Conservation (phyloP, 2,113 vertebrate species). For the Sardina pilchardus region DNA sequence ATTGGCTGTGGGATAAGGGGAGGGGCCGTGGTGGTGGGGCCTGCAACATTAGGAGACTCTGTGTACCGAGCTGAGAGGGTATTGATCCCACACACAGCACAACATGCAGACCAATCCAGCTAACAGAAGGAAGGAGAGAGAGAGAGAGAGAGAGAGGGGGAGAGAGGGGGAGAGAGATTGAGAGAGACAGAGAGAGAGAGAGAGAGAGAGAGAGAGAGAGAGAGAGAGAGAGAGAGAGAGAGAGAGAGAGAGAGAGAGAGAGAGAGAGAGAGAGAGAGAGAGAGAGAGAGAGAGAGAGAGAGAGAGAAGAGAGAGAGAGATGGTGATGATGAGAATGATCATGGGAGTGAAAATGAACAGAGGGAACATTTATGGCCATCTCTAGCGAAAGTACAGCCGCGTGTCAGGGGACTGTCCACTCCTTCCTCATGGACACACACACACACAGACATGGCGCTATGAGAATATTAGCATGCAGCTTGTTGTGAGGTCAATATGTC, state of each 20-base stretch:
- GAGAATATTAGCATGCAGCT: not conserved
- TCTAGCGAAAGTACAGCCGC: not conserved
- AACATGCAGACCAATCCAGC: slow-evolving; percentile 43
- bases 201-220: not conserved
- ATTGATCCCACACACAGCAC: slow-evolving; percentile 62
- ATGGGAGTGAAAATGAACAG: not conserved
- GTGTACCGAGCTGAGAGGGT: slow-evolving; percentile 48
- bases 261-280: slow-evolving; percentile 1
- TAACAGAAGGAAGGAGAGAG: slow-evolving; percentile 30
- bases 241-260: not conserved
- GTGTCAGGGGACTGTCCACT: not conserved
- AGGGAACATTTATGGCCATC: not conserved
- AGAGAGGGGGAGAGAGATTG: not conserved
- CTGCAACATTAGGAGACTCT: slow-evolving; percentile 55
- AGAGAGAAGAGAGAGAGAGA: not conserved
- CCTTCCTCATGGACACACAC: not conserved
- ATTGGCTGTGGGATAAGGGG: slow-evolving; percentile 63
- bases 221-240: slow-evolving; percentile 20
- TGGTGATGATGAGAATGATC: not conserved
- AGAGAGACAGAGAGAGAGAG: not conserved
- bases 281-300: not conserved
- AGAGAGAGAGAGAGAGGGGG: not conserved
- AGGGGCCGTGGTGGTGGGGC: slow-evolving; percentile 54
- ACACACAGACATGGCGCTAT: not conserved
- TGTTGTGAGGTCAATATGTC: not conserved